Evolutionary conservation across 2,113 vertebrate species (phyloP), one percentile per base, ranked within the genome.

Genomic region (Atractosteus spatula): DNA sequence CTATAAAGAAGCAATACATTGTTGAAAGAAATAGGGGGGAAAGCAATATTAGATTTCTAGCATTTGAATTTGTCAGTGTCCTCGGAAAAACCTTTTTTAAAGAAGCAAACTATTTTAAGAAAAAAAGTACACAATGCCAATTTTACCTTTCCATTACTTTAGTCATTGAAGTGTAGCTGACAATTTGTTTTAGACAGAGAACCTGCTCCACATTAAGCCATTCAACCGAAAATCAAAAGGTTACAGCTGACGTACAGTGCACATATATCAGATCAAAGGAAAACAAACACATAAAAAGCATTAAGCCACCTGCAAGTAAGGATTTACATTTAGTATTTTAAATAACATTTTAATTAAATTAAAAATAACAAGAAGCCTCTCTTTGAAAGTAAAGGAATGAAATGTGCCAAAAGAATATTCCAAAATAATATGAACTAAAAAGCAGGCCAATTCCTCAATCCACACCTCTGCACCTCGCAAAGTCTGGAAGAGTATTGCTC

Each of bases 151-250:
- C 67, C 62, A 57, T 82, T 72, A 69, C 74, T 72, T 78, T 74
- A 80, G 11, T 57, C 11, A 66, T 71, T 68, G 77, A 80, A 73
- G 68, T 77, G 77, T 73, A 80, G 75, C 74, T 71, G 69, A 76
- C 80, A 57, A 71, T 83, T 77, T 78, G 73, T 76, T 70, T 68
- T 65, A 66, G 78, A 70, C 43, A 41, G 59, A 16, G 71, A 77
- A 68, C 80, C 77, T 70, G 78, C 76, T 75, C 75, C 78, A 74
- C 66, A 41, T 73, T 69, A 71, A 64, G 77, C 71, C 72, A 76
- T 78, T 79, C 83, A 84, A 85, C 84, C 83, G 76, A 77, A 74
- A 77, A 79, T 82, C 77, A 78, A 83, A 85, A 71, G 72, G 74
- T 80, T 76, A 80, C 68, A 78, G 75, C 80, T 84, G 77, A 82